These are phyloP conservation scores for Acronicta psi DNA, from an alignment of 2,888 invertebrate genomes.

Conservation along the genomic window DNA sequence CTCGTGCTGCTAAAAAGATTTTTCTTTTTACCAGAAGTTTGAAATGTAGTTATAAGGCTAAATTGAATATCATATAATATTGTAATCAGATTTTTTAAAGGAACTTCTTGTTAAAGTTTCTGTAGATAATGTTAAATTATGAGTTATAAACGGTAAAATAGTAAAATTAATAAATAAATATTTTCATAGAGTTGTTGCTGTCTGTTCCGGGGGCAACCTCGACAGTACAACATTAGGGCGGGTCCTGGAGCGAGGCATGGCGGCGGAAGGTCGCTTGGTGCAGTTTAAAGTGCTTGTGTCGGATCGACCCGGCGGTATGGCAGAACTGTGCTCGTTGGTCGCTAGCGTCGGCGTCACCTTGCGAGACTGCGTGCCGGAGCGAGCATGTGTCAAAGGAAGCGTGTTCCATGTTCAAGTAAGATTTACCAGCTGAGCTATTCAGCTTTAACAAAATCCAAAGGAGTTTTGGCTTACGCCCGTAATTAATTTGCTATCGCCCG, in stretches of 20 bases:
- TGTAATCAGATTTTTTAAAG: no score
- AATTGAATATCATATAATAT: no score
- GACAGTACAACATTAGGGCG: slow-evolving; percentile 96
- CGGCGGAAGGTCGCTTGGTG: slow-evolving; percentile 94
- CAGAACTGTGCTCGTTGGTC: slow-evolving; percentile 93
- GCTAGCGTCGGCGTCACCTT: slow-evolving; percentile 94
- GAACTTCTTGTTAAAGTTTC: no score
- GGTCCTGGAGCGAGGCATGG: slow-evolving; percentile 95
- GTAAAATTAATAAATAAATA: not conserved
- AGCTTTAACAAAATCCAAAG: no score
- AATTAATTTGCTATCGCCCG: no score
- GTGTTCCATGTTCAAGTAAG: slow-evolving; percentile 90
- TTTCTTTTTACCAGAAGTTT: no score
- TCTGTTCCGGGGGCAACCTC: slow-evolving; percentile 96
- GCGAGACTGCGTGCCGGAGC: slow-evolving; percentile 97
- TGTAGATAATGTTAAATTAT: no score
- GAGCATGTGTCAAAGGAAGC: slow-evolving; percentile 97
- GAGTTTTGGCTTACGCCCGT: no score
- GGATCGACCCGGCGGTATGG: slow-evolving; percentile 96
- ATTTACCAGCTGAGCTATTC: not conserved
- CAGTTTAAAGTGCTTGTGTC: slow-evolving; percentile 90
- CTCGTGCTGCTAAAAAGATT: no score
- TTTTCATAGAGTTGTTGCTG: slow-evolving; percentile 92
- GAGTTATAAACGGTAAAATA: no score
- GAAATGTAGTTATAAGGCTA: no score